Evolutionary conservation across 2,888 invertebrate genomes (phyloP).

Genomic region (Osedax frankpressi): DNA sequence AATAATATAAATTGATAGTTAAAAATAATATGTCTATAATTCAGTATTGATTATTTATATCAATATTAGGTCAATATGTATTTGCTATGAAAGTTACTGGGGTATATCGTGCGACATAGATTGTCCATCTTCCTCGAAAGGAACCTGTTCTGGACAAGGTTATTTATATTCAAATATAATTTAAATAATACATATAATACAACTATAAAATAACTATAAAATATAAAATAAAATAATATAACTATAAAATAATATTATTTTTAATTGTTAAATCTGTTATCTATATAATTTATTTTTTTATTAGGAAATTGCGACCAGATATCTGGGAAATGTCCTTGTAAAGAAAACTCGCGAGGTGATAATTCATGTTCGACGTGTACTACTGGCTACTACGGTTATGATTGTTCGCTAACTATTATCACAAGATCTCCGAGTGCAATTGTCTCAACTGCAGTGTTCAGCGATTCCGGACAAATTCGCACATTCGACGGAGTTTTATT

Average conservation of each 20-base stretch:
- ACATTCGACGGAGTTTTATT: constrained; percentile 30
- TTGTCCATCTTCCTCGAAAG: background rate
- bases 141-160: background rate
- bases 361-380: constrained; percentile 30
- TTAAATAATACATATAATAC: no score
- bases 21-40: no score
- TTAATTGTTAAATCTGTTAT: no score
- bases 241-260: no score
- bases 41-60: no score
- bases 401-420: constrained; percentile 28
- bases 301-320: constrained; percentile 29
- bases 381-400: constrained; percentile 28
- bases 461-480: constrained; percentile 28
- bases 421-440: background rate
- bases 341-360: constrained; percentile 27
- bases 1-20: no score
- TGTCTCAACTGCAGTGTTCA: constrained; percentile 21
- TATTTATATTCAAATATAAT: no score
- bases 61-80: background rate
- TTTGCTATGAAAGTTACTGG: background rate
- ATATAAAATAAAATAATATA: no score
- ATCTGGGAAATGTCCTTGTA: constrained; percentile 30
- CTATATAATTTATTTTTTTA: background rate
- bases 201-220: no score
- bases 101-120: background rate